Conservation (phyloP, 2,888 invertebrate species). For the Tiliacea aurago region DNA sequence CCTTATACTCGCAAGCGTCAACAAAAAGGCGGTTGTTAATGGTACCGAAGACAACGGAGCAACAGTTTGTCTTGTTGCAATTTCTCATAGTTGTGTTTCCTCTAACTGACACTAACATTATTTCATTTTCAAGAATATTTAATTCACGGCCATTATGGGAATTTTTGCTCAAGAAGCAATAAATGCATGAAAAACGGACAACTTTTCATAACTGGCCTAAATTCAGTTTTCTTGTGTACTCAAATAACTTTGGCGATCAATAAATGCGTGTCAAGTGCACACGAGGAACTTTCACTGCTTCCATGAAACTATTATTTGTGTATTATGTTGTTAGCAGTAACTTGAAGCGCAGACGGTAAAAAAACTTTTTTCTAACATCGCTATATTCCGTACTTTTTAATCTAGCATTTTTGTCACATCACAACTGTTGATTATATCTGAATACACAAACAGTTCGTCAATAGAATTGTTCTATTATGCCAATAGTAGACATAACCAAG, state of each 20-base stretch:
- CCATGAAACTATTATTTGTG: constrained; percentile 30
- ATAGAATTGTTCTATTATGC: not conserved
- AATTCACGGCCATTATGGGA: not conserved
- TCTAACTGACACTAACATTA: not conserved
- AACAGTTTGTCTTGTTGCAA: constrained; percentile 10
- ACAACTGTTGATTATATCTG: not conserved
- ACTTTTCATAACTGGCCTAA: not conserved
- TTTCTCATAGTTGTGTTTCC: constrained; percentile 8
- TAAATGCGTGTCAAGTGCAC: constrained; percentile 48
- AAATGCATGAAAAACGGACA: not conserved
- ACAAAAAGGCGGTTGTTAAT: constrained; percentile 10
- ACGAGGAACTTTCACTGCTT: constrained; percentile 38
- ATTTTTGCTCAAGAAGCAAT: not conserved
- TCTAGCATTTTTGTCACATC: not conserved
- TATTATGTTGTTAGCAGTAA: constrained; percentile 14
- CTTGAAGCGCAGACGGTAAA: not conserved
- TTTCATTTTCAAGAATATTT: not conserved
- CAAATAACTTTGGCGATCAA: constrained; percentile 16
- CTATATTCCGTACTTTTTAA: not conserved
- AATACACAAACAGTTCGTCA: not conserved
- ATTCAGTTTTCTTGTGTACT: not conserved
- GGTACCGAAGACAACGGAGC: not conserved
- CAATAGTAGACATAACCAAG: not conserved
- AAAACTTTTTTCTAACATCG: not conserved
- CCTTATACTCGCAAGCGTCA: not conserved